phyloP scores from a whole-genome alignment of 2,888 invertebrate genomes.

The Nephrocerus scutellatus region DNA sequence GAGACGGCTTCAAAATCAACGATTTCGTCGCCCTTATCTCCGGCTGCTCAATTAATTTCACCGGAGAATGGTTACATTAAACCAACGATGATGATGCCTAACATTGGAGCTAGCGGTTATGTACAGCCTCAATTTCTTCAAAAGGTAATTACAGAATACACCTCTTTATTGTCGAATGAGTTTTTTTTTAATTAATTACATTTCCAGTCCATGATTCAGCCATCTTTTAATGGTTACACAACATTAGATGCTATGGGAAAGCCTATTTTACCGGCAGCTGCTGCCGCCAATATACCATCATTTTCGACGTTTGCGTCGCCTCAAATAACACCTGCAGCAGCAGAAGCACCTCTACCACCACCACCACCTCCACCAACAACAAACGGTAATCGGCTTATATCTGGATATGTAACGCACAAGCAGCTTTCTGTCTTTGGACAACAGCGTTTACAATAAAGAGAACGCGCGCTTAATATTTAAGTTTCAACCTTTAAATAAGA shows the following conservation, averaged over 20 bases:
- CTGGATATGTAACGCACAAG: slow-evolving; percentile 33
- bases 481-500: no score
- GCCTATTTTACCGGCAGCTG: slow-evolving; percentile 16
- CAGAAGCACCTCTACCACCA: slow-evolving; percentile 10
- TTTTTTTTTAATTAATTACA: not conserved
- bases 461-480: no score
- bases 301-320: no score
- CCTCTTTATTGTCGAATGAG: not conserved
- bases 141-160: slow-evolving; percentile 19
- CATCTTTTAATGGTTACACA: slow-evolving; percentile 26
- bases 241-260: slow-evolving; percentile 26
- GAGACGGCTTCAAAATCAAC: no score
- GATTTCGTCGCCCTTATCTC: no score
- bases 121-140: slow-evolving; percentile 24
- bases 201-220: slow-evolving; percentile 12
- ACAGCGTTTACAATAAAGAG: no score
- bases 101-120: slow-evolving; percentile 24
- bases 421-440: slow-evolving; percentile 31
- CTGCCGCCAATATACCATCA: no score
- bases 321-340: slow-evolving; percentile 2
- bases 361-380: not conserved
- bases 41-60: slow-evolving; percentile 11
- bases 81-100: slow-evolving; percentile 19
- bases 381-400: slow-evolving; percentile 22
- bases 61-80: slow-evolving; percentile 23